Base-by-base conservation (phyloP, 2,888 invertebrate species). In the Agrilus mali region DNA sequence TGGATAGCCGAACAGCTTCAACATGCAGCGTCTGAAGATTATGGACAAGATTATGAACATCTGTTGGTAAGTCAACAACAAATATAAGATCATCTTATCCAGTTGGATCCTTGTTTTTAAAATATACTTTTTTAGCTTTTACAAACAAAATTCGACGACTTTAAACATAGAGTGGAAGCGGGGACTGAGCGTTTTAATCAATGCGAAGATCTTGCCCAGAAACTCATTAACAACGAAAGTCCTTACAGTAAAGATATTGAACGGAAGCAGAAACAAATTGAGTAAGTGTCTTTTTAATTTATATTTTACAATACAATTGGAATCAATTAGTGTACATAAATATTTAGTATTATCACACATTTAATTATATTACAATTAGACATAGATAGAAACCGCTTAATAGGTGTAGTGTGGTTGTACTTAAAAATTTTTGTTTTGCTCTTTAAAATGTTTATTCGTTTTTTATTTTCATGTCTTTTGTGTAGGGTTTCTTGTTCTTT, bases 11-110 rank as follows among this genome's bases (percentile, higher is more conserved):
- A 94, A 55, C 89, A 94, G 61, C 79, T 86, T 58, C 84, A 87
- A 40, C 82, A 84, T 0, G 93, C 94, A 1, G 82, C 84, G 40
- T 87, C 86, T 43, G 93, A 94, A 58, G 95, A 95, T 62, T 94
- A 89, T 57, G 95, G 95, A 0, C 88, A 88, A 62, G 95, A 96
- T 64, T 94, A 86, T 57, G 92, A 93, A 57, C 93, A 93, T 68
- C 66, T 93, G 40, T 63, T 87, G 68, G 81, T 87, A 55, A 60
- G 60, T 52, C 42, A 44, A 33, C 17, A n/a, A 41, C 10, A 10
- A 31, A 38, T 43, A 39, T n/a, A n/a, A n/a, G 42, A 41, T 17
- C 32, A 20, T 6, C n/a, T 27, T 8, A 20, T 40, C n/a, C n/a
- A n/a, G n/a, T n/a, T n/a, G n/a, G 2, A 35, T n/a, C n/a, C 43